phyloP scores from a whole-genome alignment of 2,113 vertebrate genomes.

The Taurulus bubalis region DNA sequence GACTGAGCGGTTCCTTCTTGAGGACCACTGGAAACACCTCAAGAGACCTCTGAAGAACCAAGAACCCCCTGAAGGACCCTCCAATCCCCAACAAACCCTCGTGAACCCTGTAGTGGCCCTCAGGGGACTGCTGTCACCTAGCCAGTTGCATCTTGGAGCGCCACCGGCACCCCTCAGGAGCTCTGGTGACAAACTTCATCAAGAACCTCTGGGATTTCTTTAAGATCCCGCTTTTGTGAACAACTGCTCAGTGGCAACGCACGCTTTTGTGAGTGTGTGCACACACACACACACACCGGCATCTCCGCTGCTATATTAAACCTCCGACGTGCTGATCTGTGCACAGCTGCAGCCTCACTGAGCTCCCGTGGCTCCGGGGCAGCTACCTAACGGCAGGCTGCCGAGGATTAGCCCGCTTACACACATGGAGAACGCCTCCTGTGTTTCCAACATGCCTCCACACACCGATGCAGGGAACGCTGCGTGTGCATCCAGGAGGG shows the following conservation, averaged over 20 bases:
- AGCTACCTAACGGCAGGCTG: constrained; percentile 5
- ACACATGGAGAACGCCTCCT: background rate
- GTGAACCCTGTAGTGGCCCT: background rate
- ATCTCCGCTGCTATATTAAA: constrained; percentile 2
- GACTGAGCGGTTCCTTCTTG: too few species aligned
- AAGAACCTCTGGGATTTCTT: background rate
- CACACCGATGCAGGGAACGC: constrained; percentile 17
- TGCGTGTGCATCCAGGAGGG: constrained; percentile 4
- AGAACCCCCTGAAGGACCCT: background rate
- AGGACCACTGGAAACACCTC: background rate
- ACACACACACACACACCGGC: background rate
- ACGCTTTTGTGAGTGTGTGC: background rate
- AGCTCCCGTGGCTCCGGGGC: constrained; percentile 24
- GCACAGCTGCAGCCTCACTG: constrained; percentile 32
- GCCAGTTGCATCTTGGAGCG: background rate
- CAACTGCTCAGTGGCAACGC: background rate
- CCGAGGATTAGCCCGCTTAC: constrained; percentile 13
- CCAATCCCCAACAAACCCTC: background rate
- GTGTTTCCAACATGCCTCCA: constrained; percentile 13
- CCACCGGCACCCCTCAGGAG: background rate
- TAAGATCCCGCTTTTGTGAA: background rate
- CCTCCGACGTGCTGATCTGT: constrained; percentile 30
- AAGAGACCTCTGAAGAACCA: background rate
- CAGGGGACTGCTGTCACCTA: background rate
- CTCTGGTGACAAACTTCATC: background rate